phyloP scores from a whole-genome alignment of 2,888 invertebrate genomes.

The Ennomos quercinarius region DNA sequence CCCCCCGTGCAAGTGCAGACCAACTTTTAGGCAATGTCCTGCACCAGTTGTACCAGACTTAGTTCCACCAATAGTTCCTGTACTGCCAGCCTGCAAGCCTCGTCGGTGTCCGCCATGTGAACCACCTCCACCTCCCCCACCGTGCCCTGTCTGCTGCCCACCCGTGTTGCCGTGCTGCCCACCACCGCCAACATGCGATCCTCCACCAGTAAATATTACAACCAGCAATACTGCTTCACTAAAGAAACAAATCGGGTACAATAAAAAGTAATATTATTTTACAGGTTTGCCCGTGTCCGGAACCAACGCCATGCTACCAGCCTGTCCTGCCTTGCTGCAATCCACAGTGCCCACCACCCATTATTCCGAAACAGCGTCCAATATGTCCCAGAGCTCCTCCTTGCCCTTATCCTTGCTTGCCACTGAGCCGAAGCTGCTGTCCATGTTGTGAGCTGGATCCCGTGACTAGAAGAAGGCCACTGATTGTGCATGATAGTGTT shows the following conservation, averaged over 20 bases:
- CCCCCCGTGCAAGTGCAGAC: constrained; percentile 70
- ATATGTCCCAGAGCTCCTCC: constrained; percentile 77
- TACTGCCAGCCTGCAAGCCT: constrained; percentile 69
- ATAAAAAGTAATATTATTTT: constrained; percentile 35
- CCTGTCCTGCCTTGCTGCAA: constrained; percentile 77
- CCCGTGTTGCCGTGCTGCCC: constrained; percentile 77
- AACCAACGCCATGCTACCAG: constrained; percentile 72
- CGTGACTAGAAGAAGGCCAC: constrained; percentile 84
- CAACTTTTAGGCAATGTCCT: constrained; percentile 69
- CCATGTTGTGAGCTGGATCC: constrained; percentile 78
- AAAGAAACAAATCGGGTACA: no score
- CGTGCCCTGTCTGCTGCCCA: constrained; percentile 69
- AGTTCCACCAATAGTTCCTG: constrained; percentile 75
- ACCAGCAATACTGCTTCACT: no score
- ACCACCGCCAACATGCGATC: constrained; percentile 73
- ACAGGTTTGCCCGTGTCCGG: constrained; percentile 72
- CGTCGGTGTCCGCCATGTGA: constrained; percentile 65
- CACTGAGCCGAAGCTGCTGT: constrained; percentile 76
- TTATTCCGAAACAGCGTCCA: constrained; percentile 76
- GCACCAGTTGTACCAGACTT: constrained; percentile 71
- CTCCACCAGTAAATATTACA: constrained; percentile 65
- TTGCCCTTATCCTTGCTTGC: constrained; percentile 75
- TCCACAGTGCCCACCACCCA: constrained; percentile 83
- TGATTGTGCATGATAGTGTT: constrained; percentile 85
- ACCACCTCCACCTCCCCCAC: constrained; percentile 56